phyloP scores from a whole-genome alignment of 2,797 vertebrate species.

The Leuciscus waleckii region DNA sequence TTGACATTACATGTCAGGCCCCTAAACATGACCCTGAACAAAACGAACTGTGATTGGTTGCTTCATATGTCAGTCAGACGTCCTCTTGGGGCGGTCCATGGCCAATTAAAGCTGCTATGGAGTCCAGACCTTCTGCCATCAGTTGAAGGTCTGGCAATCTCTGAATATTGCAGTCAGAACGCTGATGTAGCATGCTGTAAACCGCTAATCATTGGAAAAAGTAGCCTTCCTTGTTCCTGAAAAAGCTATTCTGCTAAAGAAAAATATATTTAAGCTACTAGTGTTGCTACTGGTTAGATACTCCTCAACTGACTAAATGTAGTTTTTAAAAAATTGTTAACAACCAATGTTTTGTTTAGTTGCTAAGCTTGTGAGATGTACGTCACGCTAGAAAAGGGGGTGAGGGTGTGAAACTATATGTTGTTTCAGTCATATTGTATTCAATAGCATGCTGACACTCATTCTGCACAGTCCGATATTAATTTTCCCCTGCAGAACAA shows the following conservation, averaged over 20 bases:
- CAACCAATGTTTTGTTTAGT: slow-evolving; percentile 11
- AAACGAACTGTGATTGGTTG: no score
- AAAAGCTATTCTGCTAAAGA: neutral
- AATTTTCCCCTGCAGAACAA: slow-evolving; percentile 52
- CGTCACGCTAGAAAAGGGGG: neutral
- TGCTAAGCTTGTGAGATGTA: slow-evolving; percentile 9
- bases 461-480: slow-evolving; percentile 50
- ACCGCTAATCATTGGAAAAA: neutral
- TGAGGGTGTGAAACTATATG: slow-evolving; percentile 25
- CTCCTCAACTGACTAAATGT: neutral
- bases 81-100: no score
- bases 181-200: neutral
- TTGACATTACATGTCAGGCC: no score
- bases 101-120: no score
- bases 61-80: no score
- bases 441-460: slow-evolving; percentile 42
- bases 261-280: neutral
- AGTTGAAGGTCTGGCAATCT: no score
- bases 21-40: no score
- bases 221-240: neutral
- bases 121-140: no score
- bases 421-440: slow-evolving; percentile 23
- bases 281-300: neutral
- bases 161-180: neutral
- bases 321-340: neutral